phyloP scores from a whole-genome alignment of 2,797 vertebrate genomes.

The Sphenopsis melanotis region DNA sequence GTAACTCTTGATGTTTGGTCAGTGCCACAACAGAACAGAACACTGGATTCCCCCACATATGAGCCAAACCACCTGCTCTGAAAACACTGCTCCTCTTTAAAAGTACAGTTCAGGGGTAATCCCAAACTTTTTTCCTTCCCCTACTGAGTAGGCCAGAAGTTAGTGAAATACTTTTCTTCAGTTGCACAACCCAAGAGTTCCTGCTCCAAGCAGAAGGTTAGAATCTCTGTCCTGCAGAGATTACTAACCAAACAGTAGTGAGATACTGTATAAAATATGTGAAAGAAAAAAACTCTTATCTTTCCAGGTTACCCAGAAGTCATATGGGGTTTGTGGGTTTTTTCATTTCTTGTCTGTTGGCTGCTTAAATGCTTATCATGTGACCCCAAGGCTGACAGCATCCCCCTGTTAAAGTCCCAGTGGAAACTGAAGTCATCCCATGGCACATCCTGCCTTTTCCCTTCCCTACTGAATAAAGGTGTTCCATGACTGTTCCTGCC shows the following conservation, averaged over 20 bases:
- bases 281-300: not conserved
- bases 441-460: not conserved
- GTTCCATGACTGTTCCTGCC: not conserved
- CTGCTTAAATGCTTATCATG: not conserved
- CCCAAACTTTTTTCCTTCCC: not conserved
- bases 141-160: not conserved
- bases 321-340: not conserved
- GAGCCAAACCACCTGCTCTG: not conserved
- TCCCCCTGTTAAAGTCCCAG: not conserved
- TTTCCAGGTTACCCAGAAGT: not conserved
- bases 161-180: not conserved
- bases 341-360: not conserved
- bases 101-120: not conserved
- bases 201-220: not conserved
- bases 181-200: not conserved
- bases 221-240: not conserved
- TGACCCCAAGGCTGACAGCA: not conserved
- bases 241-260: not conserved
- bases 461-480: not conserved
- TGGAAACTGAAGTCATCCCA: not conserved
- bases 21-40: not conserved
- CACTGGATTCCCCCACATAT: rapidly evolving
- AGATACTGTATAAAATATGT: not conserved
- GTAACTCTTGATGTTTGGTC: not conserved
- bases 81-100: not conserved